Conservation (phyloP, 2,113 vertebrate species). For the Crotalus horridus region DNA sequence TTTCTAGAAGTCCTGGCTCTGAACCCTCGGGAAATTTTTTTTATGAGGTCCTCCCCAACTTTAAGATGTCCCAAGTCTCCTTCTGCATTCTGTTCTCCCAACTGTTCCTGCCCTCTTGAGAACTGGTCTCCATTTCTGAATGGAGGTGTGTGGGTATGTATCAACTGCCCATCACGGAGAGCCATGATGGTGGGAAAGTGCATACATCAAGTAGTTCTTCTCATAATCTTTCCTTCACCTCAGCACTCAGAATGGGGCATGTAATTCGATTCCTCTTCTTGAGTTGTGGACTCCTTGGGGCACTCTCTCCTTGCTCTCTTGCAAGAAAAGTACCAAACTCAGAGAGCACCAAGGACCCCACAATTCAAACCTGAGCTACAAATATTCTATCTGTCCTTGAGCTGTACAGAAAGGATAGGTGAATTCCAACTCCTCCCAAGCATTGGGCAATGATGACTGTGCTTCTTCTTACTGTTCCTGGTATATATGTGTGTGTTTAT, state of each 20-base stretch:
- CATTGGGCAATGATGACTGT: neutral
- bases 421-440: neutral
- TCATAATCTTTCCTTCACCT: neutral
- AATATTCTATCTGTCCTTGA: neutral
- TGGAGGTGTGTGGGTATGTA: neutral
- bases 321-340: neutral
- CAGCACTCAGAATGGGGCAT: neutral
- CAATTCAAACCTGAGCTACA: too few species aligned
- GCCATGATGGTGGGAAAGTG: neutral
- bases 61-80: neutral
- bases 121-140: too few species aligned
- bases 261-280: neutral
- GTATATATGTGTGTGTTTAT: neutral
- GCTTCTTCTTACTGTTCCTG: neutral
- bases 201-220: neutral
- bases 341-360: too few species aligned
- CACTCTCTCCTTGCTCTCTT: neutral
- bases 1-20: neutral
- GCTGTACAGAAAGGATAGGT: neutral
- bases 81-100: neutral
- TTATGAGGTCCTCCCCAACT: neutral
- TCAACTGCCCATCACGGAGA: neutral
- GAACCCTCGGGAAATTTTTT: neutral
- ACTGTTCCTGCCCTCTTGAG: neutral
- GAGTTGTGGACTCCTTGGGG: neutral